Evolutionary conservation across 2,797 vertebrate genomes (phyloP), one percentile per base, ranked within the genome.

Genomic region (Channallabes apus): DNA sequence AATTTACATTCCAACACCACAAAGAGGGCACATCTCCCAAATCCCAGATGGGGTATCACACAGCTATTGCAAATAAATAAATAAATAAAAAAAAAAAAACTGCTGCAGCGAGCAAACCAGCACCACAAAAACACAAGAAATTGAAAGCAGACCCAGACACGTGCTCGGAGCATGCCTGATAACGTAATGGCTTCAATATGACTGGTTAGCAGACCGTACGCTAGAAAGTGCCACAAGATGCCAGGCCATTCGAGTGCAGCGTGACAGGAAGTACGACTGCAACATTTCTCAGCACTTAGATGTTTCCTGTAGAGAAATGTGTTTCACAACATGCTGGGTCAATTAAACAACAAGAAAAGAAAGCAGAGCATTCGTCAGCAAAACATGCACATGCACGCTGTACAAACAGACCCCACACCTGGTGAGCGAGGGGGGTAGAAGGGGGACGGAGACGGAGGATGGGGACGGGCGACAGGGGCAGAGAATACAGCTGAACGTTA

Each of bases 291-390:
- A 29, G 65, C 38, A 56, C 38, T 92, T 91, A 92, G 92, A 91
- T 90, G 87, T 88, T 93, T 93, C 91, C 94, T 93, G 89, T 87
- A 86, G 0, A 89, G 79, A 27, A 86, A 88, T 88, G 90, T 91
- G 87, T 91, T 93, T 90, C 90, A 90, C 87, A 91, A 94, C 93
- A 94, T 9, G 89, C 91, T 84, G 88, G 88, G 54, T 88, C 89
- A 93, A 93, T 94, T 91, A 94, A 77, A 3, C 89, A 87, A 91
- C 92, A 94, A 93, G 92, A 54, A 94, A 93, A 94, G 88, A 86
- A 86, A 38, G 85, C 82, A 80, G 67, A 77, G 46, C n/a, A 83
- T 71, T 56, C 83, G 77, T 83, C 86, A 88, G 83, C 84, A 84
- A 84, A 85, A 82, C 85, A 76, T 73, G 77, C 72, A 83, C 77